Evolutionary conservation across 2,113 vertebrate species (phyloP), one percentile per base, ranked within the genome.

Genomic region (Aix galericulata): DNA sequence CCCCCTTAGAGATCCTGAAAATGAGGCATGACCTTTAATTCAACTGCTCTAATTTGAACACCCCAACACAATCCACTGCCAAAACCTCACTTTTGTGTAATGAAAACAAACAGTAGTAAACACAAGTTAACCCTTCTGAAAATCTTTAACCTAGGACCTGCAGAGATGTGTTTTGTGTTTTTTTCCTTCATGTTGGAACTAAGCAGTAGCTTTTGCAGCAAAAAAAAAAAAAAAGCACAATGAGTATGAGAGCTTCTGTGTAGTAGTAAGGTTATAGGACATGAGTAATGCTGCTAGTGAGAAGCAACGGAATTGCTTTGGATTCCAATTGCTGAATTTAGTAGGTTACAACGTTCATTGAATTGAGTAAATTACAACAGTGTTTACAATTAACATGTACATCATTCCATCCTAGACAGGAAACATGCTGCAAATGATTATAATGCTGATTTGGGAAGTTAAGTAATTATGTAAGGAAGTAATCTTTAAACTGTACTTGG

Each of bases 231-330:
- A 46, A 77, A 3, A 5, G 17, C 32, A 26, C 36, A 80, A 16
- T 18, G 38, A 25, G 9, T 13, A 44, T 1, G 16, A 83, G 6
- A 62, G 14, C 17, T 60, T 52, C 44, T 29, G n/a, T 1, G 8
- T 64, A 73, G 16, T 8, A 56, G 8, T 9, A 46, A 50, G 18
- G 31, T 1, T 64, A 11, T 52, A 69, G 44, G 20, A 76, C 23
- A 5, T 1, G 4, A 52, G 50, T 31, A 59, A 55, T 1, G 6
- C 6, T 56, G 15, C 1, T 40, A 26, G 27, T 5, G 21, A 83
- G n/a, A 59, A 22, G 7, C 4, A 82, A 75, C 3, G 7, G 26
- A 48, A 82, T 18, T 58, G 13, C 20, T 78, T 82, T 29, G 1
- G 1, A 88, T 38, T 55, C 4, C 6, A 59, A 67, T 6, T 34